These are phyloP conservation scores for Pseudocheirus occidentalis DNA, from an alignment of 2,797 vertebrate genomes.

Conservation along the genomic window DNA sequence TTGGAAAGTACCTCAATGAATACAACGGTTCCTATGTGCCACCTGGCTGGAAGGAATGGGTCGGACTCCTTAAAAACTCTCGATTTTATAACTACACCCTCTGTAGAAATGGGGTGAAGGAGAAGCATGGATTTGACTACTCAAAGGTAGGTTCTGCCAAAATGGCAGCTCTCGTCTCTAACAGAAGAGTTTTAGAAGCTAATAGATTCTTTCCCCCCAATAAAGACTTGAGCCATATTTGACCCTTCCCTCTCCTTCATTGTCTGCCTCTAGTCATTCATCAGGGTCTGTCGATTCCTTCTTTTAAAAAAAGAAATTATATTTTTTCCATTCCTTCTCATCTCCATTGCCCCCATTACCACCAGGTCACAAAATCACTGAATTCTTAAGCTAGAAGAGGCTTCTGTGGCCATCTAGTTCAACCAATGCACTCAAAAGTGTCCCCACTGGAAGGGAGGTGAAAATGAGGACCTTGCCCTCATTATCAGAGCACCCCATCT, in stretches of 20 bases:
- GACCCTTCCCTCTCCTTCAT: background rate
- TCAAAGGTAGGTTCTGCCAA: slow-evolving; percentile 86
- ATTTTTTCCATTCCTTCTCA: background rate
- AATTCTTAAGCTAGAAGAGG: background rate
- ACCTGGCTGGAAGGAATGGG: slow-evolving; percentile 96
- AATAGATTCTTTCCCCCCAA: background rate
- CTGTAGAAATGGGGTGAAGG: slow-evolving; percentile 93
- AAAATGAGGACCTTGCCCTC: background rate
- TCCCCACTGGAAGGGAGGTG: background rate
- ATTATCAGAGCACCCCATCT: background rate
- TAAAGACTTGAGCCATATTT: background rate
- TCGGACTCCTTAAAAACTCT: slow-evolving; percentile 96
- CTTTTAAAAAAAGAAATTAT: background rate
- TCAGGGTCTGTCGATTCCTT: background rate
- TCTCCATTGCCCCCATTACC: background rate
- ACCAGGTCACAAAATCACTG: background rate
- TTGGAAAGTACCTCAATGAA: slow-evolving; percentile 98
- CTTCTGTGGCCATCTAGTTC: background rate
- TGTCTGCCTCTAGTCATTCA: background rate
- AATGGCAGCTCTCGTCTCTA: background rate
- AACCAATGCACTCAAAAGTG: background rate
- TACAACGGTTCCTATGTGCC: slow-evolving; percentile 98
- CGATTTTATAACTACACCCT: slow-evolving; percentile 98
- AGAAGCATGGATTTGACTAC: slow-evolving; percentile 95
- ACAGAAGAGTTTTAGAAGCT: background rate